Conservation (phyloP, 2,888 invertebrate species). For the Drosophila colorata region DNA sequence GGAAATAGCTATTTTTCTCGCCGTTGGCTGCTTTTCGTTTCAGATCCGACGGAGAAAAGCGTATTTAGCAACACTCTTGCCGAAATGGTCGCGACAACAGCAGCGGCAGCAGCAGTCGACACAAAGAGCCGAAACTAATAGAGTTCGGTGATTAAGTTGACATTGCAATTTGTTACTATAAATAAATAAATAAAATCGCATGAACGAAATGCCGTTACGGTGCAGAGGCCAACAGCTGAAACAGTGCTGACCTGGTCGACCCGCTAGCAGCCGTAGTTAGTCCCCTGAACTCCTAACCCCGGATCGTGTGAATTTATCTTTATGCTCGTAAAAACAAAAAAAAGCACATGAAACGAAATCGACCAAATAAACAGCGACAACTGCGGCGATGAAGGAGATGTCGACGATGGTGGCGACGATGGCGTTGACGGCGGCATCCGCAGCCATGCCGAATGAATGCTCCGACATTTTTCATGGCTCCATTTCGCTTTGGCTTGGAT, state of each 20-base stretch:
- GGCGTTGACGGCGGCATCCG: slow-evolving; percentile 47
- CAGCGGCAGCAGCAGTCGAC: slow-evolving; percentile 1
- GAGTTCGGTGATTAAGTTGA: slow-evolving; percentile 77
- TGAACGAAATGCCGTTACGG: slow-evolving; percentile 51
- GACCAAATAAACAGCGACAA: slow-evolving; percentile 70
- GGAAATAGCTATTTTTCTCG: not conserved
- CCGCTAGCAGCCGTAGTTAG: slow-evolving; percentile 4
- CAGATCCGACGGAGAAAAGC: not conserved
- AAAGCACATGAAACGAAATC: slow-evolving; percentile 66
- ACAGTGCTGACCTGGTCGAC: slow-evolving; percentile 26
- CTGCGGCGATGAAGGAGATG: slow-evolving; percentile 16
- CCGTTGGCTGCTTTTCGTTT: not conserved
- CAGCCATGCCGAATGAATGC: slow-evolving; percentile 57
- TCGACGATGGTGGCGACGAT: slow-evolving; percentile 21
- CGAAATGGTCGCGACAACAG: slow-evolving; percentile 2
- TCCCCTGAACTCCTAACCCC: slow-evolving; percentile 39
- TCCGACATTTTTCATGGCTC: slow-evolving; percentile 74
- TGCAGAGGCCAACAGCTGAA: slow-evolving; percentile 23
- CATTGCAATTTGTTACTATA: slow-evolving; percentile 78
- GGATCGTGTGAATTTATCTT: slow-evolving; percentile 75
- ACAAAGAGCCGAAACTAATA: slow-evolving; percentile 66
- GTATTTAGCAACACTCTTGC: slow-evolving; percentile 7
- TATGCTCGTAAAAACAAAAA: slow-evolving; percentile 72
- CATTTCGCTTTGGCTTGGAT: slow-evolving; percentile 54
- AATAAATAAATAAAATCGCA: slow-evolving; percentile 79